phyloP scores from a whole-genome alignment of 2,113 vertebrate species.

The Nesoenas mayeri region DNA sequence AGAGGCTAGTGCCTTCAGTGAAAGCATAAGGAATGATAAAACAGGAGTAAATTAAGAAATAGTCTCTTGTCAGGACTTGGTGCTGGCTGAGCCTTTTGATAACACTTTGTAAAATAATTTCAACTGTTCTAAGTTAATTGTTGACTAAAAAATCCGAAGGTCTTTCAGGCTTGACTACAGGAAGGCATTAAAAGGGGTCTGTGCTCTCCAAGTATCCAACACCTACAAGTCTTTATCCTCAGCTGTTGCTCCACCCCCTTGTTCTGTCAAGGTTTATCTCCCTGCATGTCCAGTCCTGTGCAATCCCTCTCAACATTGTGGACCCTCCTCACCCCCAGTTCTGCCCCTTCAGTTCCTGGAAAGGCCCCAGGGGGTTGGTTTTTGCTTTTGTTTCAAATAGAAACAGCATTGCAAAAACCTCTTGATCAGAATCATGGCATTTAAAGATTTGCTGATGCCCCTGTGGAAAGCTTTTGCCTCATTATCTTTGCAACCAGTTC shows the following conservation, averaged over 20 bases:
- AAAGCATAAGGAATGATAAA: not conserved
- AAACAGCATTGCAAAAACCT: not conserved
- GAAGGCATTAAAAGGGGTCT: not conserved
- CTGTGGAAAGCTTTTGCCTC: not conserved
- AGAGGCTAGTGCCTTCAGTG: not conserved
- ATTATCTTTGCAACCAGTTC: not conserved
- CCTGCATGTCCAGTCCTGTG: not conserved
- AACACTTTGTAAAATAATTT: not conserved
- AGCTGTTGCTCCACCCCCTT: fast-evolving
- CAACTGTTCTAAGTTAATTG: not conserved
- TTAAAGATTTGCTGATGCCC: not conserved
- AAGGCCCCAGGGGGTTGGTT: fast-evolving
- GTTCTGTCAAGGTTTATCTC: not conserved
- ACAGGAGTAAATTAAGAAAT: not conserved
- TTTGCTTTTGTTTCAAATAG: not conserved
- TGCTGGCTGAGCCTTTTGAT: not conserved
- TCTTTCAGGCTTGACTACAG: not conserved
- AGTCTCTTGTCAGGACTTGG: not conserved
- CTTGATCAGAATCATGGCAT: not conserved
- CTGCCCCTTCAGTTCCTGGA: not conserved
- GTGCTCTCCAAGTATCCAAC: not conserved
- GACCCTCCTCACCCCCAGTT: not conserved
- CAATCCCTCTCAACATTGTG: not conserved
- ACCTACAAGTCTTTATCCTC: not conserved
- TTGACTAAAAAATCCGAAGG: not conserved